phyloP scores from a whole-genome alignment of 2,113 vertebrate species.

The Lagopus leucura region DNA sequence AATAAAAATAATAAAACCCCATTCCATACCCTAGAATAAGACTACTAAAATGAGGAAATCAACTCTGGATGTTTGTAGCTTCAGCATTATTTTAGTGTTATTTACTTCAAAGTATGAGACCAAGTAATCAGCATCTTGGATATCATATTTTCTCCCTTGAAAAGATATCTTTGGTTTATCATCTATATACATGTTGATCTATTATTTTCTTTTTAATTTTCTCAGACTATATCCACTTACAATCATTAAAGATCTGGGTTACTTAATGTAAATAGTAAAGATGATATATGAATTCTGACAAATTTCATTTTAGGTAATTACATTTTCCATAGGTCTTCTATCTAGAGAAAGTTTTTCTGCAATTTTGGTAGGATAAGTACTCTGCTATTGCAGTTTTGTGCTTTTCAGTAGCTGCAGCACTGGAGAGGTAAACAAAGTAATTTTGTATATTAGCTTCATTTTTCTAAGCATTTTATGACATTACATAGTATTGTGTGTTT shows the following conservation, averaged over 20 bases:
- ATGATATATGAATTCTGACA: slow-evolving; percentile 30
- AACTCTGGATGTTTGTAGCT: not conserved
- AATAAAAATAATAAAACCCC: not conserved
- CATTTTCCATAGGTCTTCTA: not conserved
- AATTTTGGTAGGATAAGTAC: not conserved
- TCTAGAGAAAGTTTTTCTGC: not conserved
- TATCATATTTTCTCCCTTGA: slow-evolving; percentile 6
- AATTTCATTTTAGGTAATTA: slow-evolving; percentile 41
- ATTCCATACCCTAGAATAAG: not conserved
- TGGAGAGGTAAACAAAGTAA: not conserved
- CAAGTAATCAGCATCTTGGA: not conserved
- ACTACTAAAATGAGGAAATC: not conserved
- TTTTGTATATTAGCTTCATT: not conserved
- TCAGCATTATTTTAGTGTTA: not conserved
- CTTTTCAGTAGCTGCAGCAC: not conserved
- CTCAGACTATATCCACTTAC: not conserved
- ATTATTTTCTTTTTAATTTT: not conserved
- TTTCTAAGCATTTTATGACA: not conserved
- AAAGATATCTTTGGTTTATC: not conserved
- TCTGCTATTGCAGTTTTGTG: not conserved
- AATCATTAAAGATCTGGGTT: not conserved
- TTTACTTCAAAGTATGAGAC: not conserved
- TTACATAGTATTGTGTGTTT: not conserved
- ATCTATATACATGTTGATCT: not conserved
- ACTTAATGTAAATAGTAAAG: slow-evolving; percentile 37